Evolutionary conservation across 2,113 vertebrate genomes (phyloP), one percentile per base, ranked within the genome.

Genomic region (Probosciger aterrimus): DNA sequence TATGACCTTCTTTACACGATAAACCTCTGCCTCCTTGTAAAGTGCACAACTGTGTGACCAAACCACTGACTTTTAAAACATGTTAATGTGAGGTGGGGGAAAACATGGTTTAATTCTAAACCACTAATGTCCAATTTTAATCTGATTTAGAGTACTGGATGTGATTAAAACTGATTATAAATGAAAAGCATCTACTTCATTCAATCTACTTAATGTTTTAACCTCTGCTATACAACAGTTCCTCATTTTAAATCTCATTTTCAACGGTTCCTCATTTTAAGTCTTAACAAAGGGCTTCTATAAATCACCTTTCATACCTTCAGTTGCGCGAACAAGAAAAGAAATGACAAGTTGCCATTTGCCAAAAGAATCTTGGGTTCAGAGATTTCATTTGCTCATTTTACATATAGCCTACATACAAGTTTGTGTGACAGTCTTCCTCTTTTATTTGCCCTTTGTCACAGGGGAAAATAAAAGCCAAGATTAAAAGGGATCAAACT

Each of bases 151-250:
- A 81, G 74, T 59, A 92, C 6, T 92, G 77, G 23, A 90, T 71
- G 41, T 93, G 87, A 97, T 94, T 96, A 95, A 94, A 95, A 47
- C 59, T 73, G 86, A 93, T 94, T 95, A 96, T 93, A 95, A 93
- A 90, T 41, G 24, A 96, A 55, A 92, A 87, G 82, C 53, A 86
- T 71, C 76, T 70, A 87, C 31, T 93, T 93, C 57, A 83, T 62
- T 68, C 86, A 92, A 95, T 94, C 77, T 86, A 74, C 46, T 86
- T 94, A 94, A 94, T 80, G 25, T 69, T 73, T 95, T 95, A 91
- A 57, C 60, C 41, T 88, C 75, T 52, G 28, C 11, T 28, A 19
- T 28, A 70, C 9, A 92, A 76, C 37, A 78, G 44, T 79, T 35
- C 31, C 53, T 80, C 35, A 39, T 53, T 92, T 86, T 47, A 91